Percentiles rank a stretch among this genome's conserved stretches.
These are phyloP conservation scores for Naja naja DNA, from an alignment of 2,113 vertebrate species.

Conservation along the genomic window DNA sequence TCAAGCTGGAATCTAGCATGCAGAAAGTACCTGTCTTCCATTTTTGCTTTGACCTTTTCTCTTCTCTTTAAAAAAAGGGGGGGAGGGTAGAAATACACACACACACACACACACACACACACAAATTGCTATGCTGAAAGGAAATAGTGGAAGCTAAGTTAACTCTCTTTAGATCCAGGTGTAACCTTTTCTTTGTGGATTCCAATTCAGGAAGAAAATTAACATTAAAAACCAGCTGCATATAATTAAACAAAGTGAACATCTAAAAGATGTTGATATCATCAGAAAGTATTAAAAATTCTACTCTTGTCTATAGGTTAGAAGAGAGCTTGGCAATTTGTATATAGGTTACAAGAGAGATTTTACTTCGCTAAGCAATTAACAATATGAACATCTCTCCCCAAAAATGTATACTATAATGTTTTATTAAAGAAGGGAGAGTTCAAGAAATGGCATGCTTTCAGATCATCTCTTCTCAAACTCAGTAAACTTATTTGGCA, in stretches of 20 bases:
- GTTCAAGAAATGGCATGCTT: not conserved
- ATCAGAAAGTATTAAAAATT: not conserved
- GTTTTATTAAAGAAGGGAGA: not conserved
- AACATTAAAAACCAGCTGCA: not conserved
- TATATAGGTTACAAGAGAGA: not conserved
- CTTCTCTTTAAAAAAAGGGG: not conserved
- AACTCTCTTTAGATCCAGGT: not conserved
- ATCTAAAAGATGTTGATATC: not conserved
- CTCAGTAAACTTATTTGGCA: not conserved
- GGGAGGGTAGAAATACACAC: not conserved
- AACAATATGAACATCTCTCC: not conserved
- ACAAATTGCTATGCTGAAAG: not conserved
- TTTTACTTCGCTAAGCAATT: not conserved
- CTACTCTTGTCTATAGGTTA: not conserved
- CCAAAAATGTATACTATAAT: not conserved
- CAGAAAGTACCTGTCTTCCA: not conserved
- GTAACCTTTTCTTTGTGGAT: not conserved
- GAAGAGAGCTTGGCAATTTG: not conserved
- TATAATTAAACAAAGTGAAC: not conserved
- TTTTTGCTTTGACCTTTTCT: not conserved
- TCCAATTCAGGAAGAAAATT: not conserved
- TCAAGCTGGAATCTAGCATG: no score
- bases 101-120: not conserved
- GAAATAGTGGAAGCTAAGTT: not conserved
- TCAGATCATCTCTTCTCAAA: not conserved